These are phyloP conservation scores for Eupristina koningsbergeri DNA, from an alignment of 1,140 invertebrate species.

Conservation along the genomic window DNA sequence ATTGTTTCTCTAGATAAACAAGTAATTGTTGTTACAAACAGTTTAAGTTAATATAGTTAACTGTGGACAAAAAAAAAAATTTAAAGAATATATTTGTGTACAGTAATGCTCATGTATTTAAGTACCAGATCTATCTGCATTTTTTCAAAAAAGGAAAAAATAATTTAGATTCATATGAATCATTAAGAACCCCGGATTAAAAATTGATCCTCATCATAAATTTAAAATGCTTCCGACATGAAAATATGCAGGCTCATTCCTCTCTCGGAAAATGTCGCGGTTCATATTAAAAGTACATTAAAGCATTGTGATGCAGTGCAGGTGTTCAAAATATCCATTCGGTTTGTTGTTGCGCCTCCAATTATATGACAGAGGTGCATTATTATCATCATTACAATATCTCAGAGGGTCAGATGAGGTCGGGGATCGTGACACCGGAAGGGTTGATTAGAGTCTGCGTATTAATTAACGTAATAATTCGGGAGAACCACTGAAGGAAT, in stretches of 20 bases:
- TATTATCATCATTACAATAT: slow-evolving; percentile 34
- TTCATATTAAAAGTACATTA: slow-evolving; percentile 50
- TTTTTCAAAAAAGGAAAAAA: not conserved
- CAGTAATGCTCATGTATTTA: not conserved
- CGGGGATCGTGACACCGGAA: not conserved
- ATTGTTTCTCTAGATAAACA: too few relatives aligned
- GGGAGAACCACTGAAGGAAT: not conserved
- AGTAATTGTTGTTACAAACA: too few relatives aligned
- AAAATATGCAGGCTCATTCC: not conserved
- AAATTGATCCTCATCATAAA: slow-evolving; percentile 38
- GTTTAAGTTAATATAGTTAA: too few relatives aligned
- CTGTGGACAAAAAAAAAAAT: too few relatives aligned
- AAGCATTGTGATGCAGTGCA: not conserved
- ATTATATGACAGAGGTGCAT: slow-evolving; percentile 9
- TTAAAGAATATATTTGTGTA: too few relatives aligned
- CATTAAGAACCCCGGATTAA: not conserved
- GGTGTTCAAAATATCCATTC: slow-evolving; percentile 8
- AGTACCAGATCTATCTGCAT: not conserved
- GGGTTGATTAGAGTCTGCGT: not conserved
- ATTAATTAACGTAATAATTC: slow-evolving; percentile 52
- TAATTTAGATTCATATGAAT: too few relatives aligned
- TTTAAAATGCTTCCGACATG: not conserved
- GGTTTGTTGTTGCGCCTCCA: slow-evolving; percentile 36
- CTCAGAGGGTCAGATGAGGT: not conserved
- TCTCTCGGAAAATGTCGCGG: not conserved